Evolutionary conservation across 2,113 vertebrate species (phyloP), one percentile per base, ranked within the genome.

Genomic region (Strigops habroptila): DNA sequence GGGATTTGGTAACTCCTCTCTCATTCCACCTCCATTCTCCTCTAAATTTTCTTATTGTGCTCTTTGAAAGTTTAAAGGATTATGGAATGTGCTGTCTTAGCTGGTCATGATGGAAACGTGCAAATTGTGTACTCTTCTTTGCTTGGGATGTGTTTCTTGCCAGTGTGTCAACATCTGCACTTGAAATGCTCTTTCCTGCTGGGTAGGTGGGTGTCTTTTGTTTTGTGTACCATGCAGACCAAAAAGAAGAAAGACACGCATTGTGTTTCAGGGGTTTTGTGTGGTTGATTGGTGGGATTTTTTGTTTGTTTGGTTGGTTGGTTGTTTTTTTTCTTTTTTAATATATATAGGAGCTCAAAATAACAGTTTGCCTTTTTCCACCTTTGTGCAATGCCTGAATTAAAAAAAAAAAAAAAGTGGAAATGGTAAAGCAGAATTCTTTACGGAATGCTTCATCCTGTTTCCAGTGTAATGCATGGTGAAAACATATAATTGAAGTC

Each of bases 331-430:
- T 39, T 39, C 33, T 23, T n/a, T 22, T 14, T 57, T 14, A 22
- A 64, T 86, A 71, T 7, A 24, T 65, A 39, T 39, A 11, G 39
- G 73, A 95, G 64, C 53, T 93, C 81, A 80, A 37, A 90, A 49
- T 60, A 69, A 78, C 69, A 94, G 75, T 87, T 94, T 88, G 55
- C 71, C 44, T 8, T 93, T 97, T 94, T 43, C 22, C 15, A 33
- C 37, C 46, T 87, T 88, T 60, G 12, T 23, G 13, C 46, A 86
- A 7, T 77, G 68, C 68, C 28, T 57, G 52, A 69, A 18, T 97
- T 97, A 97, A 95, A 65, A 91, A 92, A 84, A 91, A 92, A 84
- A 95, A 88, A 94, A 93, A 65, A 8, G 28, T 91, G 82, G 65
- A 90, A 91, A 86, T 80, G 78, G 27, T 67, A 90, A 70, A 80